Percentiles rank a stretch among this genome's conserved stretches.
Conservation (phyloP, 1,140 invertebrate genomes). For the Lasaia peninsularis region DNA sequence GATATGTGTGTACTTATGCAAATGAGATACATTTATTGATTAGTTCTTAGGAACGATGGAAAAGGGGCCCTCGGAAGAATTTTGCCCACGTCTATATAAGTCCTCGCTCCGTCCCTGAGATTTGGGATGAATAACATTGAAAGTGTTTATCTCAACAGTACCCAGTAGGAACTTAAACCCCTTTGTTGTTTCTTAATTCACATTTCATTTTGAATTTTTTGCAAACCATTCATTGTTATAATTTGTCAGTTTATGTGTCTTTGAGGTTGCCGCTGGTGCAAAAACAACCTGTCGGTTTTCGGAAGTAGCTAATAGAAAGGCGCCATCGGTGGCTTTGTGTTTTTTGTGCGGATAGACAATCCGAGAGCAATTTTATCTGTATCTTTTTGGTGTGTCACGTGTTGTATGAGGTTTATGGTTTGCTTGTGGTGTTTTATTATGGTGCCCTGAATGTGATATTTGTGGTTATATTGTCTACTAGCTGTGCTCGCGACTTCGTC, state of each 20-base stretch:
- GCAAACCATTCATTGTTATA: slow-evolving; percentile 46
- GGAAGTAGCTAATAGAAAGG: slow-evolving; percentile 72
- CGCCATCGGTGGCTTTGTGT: slow-evolving; percentile 64
- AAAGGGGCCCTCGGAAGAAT: too few species aligned
- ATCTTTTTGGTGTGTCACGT: slow-evolving; percentile 1
- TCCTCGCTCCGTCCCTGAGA: not conserved
- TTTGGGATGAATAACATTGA: not conserved
- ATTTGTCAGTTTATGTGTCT: slow-evolving; percentile 70
- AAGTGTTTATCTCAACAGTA: slow-evolving; percentile 18
- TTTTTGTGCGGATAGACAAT: slow-evolving; percentile 33
- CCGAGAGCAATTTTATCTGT: slow-evolving; percentile 1
- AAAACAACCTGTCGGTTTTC: slow-evolving; percentile 57
- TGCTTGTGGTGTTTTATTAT: not conserved
- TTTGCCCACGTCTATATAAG: too few species aligned
- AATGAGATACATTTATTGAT: too few species aligned
- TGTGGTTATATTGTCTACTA: not conserved
- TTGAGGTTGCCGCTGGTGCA: slow-evolving; percentile 50
- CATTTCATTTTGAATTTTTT: not conserved
- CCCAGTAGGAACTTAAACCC: slow-evolving; percentile 26
- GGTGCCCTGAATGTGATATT: not conserved
- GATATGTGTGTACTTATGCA: too few species aligned
- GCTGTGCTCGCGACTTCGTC: too few species aligned
- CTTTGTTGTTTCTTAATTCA: slow-evolving; percentile 13
- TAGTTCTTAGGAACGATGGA: too few species aligned
- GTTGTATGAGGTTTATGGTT: not conserved